phyloP scores from a whole-genome alignment of 2,888 invertebrate genomes.

The Prosapia bicincta region DNA sequence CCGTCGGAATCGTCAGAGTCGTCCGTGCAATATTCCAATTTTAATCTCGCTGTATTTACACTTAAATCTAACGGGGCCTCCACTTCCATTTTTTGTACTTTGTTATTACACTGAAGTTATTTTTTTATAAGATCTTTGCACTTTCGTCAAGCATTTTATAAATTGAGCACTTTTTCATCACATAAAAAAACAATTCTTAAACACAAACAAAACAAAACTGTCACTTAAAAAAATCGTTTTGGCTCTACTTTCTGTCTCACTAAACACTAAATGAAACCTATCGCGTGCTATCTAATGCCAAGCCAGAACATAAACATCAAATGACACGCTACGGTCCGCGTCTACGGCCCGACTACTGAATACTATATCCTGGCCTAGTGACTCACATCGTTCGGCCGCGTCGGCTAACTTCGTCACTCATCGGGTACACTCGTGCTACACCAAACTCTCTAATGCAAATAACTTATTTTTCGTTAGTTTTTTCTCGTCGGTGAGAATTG shows the following conservation, averaged over 20 bases:
- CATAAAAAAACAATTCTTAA: neutral
- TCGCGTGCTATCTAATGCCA: slow-evolving; percentile 4
- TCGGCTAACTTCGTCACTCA: slow-evolving; percentile 38
- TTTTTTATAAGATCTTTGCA: neutral
- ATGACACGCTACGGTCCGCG: slow-evolving; percentile 36
- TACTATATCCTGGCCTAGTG: slow-evolving; percentile 42
- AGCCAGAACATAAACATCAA: slow-evolving; percentile 1
- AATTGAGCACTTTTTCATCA: neutral
- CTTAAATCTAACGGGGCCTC: slow-evolving; percentile 75
- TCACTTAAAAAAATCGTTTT: neutral
- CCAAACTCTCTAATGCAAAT: neutral
- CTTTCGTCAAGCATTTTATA: neutral
- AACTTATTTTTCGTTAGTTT: neutral
- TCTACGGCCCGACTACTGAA: slow-evolving; percentile 36
- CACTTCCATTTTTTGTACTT: slow-evolving; percentile 49
- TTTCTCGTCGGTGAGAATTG: neutral
- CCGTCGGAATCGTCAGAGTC: slow-evolving; percentile 42
- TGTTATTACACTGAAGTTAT: neutral
- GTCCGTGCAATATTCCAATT: slow-evolving; percentile 39
- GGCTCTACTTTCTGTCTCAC: neutral
- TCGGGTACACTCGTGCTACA: slow-evolving; percentile 32
- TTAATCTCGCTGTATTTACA: slow-evolving; percentile 47
- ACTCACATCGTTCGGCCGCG: slow-evolving; percentile 39
- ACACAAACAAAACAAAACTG: neutral
- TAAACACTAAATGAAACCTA: slow-evolving; percentile 7